phyloP scores from a whole-genome alignment of 1,140 invertebrate genomes.

The Asobara japonica region DNA sequence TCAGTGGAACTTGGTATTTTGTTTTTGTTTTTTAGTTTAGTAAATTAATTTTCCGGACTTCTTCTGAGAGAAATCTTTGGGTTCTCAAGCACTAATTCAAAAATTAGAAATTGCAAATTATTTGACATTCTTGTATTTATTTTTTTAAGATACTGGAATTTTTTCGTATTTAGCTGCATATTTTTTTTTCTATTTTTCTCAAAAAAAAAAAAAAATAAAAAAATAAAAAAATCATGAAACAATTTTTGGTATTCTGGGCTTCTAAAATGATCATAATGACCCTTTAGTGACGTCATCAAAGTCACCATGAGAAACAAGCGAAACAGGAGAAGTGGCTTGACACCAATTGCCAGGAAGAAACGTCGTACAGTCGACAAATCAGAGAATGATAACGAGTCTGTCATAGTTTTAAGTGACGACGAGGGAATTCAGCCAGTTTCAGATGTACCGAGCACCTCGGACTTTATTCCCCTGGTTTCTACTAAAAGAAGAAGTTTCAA shows the following conservation, averaged over 20 bases:
- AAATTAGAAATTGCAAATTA: no score
- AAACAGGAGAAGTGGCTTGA: not conserved
- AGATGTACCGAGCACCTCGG: not conserved
- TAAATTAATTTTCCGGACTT: not conserved
- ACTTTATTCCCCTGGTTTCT: not conserved
- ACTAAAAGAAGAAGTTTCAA: no score
- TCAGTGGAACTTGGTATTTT: constrained; percentile 1
- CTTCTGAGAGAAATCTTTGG: no score
- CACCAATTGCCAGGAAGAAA: not conserved
- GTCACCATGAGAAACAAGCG: not conserved
- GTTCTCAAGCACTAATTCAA: no score
- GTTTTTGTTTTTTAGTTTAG: not conserved
- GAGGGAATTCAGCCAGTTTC: not conserved
- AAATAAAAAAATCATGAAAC: not conserved
- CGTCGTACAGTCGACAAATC: not conserved
- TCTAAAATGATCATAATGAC: not conserved
- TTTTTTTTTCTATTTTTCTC: no score
- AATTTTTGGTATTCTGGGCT: not conserved
- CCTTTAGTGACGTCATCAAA: not conserved
- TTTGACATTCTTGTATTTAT: no score
- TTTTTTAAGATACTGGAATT: no score
- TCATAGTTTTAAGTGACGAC: not conserved
- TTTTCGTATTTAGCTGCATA: no score
- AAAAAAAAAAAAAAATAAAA: no score
- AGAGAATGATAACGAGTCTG: not conserved